Evolutionary conservation across 37 sponge, comb jelly and placozoan species (phyloP), one percentile per base, ranked within the genome.

Genomic region (Diacarnus erythraeanus): DNA sequence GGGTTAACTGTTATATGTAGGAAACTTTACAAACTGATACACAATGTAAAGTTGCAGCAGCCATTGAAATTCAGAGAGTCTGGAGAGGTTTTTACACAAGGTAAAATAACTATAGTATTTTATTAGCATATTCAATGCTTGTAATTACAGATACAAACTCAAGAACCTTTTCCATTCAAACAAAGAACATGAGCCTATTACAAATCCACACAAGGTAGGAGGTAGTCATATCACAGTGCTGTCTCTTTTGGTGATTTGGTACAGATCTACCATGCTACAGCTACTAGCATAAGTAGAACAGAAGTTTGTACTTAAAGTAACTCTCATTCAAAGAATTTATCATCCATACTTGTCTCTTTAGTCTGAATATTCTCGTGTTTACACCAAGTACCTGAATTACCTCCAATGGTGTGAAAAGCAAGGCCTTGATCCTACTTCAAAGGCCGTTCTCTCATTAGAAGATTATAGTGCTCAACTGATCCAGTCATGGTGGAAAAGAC

Each of bases 41-140:
- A 61, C 39, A 75, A 38, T 33, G 77, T 12, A 38, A 59, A 30
- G 73, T 78, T 38, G 86, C 89, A 57, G 94, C 91, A 26, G 91
- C 91, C 27, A 65, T 93, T 3, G 87, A 89, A 59, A 79, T 94
- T 37, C 94, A 94, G 71, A 58, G 94, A 42, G 30, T 77, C 17
- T 94, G 92, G 92, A 82, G 94, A 64, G 92, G 94, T 1, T 51
- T 80, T 65, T 40, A 79, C 31, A 84, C 83, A 44, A 94, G 94
- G 91, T 87, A 35, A 1, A 68, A 9, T 51, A 29, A 47, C 34
- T 39, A 41, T 44, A 21, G 34, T 69, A 8, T 29, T 72, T 76
- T 39, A 33, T 20, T 29, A 4, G 43, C 10, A 15, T 74, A 51
- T 57, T 2, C 47, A 5, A 33, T 21, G 3, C 26, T 4, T 17